A percentile compares a stretch with the other conserved stretches of the same genome.
These are phyloP conservation scores for Drosophila formosana DNA, from an alignment of 2,888 invertebrate species.

Conservation along the genomic window DNA sequence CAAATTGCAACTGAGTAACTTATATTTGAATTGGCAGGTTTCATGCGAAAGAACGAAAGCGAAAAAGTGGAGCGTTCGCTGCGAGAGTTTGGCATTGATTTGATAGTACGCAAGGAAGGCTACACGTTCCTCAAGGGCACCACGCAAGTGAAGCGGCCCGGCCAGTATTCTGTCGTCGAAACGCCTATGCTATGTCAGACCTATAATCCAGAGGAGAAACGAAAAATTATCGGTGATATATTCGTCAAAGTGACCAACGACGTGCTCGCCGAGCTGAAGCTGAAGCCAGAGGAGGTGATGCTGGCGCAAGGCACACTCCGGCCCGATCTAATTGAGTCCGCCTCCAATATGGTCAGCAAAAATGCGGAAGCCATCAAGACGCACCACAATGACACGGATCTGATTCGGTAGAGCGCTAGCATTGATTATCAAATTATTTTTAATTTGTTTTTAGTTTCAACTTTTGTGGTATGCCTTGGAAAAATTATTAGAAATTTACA, in stretches of 20 bases:
- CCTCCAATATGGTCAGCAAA: conserved; percentile 92
- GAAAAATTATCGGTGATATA: conserved; percentile 99
- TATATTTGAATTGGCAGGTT: conserved; percentile 85
- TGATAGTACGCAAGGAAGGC: conserved; percentile 91
- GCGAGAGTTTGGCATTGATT: conserved; percentile 92
- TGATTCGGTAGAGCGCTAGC: conserved; percentile 88
- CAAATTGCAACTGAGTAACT: background rate
- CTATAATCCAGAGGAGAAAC: conserved; percentile 97
- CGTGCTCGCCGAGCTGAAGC: conserved; percentile 93
- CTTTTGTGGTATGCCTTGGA: conserved; percentile 43
- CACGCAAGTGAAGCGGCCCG: conserved; percentile 90
- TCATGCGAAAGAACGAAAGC: conserved; percentile 98
- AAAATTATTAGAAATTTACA: conserved; percentile 36
- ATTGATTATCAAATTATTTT: conserved; percentile 21
- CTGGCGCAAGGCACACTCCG: conserved; percentile 97
- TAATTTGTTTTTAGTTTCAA: conserved; percentile 25
- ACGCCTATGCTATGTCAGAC: conserved; percentile 95
- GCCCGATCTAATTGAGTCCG: conserved; percentile 99
- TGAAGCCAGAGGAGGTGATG: conserved; percentile 96
- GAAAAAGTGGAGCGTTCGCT: conserved; percentile 94
- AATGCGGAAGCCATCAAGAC: conserved; percentile 99
- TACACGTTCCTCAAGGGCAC: conserved; percentile 92
- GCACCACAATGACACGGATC: conserved; percentile 99
- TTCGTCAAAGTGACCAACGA: conserved; percentile 98
- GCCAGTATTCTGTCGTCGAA: conserved; percentile 86